Percentiles rank a stretch among this genome's conserved stretches.
Conservation (phyloP, 2,113 vertebrate genomes). For the Tonatia bakeri region DNA sequence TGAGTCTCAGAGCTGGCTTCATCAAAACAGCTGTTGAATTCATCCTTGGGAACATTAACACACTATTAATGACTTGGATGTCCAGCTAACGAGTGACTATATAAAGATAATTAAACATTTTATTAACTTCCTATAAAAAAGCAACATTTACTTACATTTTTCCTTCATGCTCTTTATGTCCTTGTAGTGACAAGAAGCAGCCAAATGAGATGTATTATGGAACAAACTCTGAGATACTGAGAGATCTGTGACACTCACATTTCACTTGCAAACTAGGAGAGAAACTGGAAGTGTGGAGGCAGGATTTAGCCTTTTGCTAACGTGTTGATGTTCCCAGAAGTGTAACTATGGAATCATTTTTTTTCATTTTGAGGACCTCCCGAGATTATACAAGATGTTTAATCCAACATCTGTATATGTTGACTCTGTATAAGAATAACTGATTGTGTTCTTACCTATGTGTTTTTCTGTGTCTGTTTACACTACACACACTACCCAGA, state of each 20-base stretch:
- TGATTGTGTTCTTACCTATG: background rate
- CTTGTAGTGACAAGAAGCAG: conserved; percentile 14
- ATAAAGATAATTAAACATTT: conserved; percentile 14
- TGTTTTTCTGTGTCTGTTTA: background rate
- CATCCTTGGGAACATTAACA: background rate
- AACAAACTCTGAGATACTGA: background rate
- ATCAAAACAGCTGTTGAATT: background rate
- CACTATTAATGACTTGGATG: background rate
- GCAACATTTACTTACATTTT: background rate
- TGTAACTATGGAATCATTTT: background rate
- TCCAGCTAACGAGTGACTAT: background rate
- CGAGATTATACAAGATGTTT: background rate
- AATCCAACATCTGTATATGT: background rate
- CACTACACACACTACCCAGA: background rate
- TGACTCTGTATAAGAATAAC: background rate
- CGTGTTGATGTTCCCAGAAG: background rate
- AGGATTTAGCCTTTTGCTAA: conserved; percentile 28
- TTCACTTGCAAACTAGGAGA: conserved; percentile 3
- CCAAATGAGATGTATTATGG: background rate
- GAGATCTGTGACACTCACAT: conserved; percentile 1
- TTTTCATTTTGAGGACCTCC: background rate
- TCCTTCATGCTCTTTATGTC: background rate
- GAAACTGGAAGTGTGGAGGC: background rate
- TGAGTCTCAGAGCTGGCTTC: background rate
- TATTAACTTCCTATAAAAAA: background rate